A percentile compares a stretch with the other conserved stretches of the same genome.
Evolutionary conservation across 2,113 vertebrate species (phyloP).

Genomic region (Microcebus murinus): DNA sequence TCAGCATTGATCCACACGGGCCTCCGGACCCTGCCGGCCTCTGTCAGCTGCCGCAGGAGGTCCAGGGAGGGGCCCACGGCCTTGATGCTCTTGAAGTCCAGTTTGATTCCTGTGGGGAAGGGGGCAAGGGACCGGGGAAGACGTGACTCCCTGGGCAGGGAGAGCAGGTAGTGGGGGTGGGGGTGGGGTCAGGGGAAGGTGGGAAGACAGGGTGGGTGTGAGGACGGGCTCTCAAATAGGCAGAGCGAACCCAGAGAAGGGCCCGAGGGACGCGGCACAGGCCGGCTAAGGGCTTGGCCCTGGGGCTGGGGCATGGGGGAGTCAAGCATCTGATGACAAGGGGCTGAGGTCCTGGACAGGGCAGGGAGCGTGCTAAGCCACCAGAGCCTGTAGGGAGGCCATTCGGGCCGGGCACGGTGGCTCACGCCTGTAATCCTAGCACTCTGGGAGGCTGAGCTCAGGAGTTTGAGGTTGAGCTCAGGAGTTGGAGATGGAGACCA

Average conservation of each 20-base stretch:
- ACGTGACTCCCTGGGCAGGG: background rate
- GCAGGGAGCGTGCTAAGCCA: background rate
- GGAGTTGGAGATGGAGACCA: no score
- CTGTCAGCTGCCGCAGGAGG: constrained; percentile 78
- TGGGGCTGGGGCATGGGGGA: background rate
- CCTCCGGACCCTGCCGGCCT: constrained; percentile 75
- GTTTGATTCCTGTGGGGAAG: constrained; percentile 85
- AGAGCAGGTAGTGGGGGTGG: background rate
- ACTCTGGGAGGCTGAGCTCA: no score
- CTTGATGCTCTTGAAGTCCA: constrained; percentile 88
- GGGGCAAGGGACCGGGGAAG: fast-evolving
- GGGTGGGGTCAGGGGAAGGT: no score
- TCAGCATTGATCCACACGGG: constrained; percentile 89
- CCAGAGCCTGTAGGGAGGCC: background rate
- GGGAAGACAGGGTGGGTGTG: background rate
- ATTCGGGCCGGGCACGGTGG: no score
- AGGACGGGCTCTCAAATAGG: background rate
- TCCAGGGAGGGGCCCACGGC: constrained; percentile 85
- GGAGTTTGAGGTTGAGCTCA: no score
- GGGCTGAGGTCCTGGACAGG: background rate
- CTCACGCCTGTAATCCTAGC: no score
- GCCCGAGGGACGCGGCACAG: background rate
- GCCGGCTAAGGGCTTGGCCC: background rate
- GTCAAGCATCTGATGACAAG: background rate
- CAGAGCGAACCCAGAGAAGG: background rate